Evolutionary conservation across 2,797 vertebrate genomes (phyloP), one percentile per base, ranked within the genome.

Genomic region (Naso thynnoides): DNA sequence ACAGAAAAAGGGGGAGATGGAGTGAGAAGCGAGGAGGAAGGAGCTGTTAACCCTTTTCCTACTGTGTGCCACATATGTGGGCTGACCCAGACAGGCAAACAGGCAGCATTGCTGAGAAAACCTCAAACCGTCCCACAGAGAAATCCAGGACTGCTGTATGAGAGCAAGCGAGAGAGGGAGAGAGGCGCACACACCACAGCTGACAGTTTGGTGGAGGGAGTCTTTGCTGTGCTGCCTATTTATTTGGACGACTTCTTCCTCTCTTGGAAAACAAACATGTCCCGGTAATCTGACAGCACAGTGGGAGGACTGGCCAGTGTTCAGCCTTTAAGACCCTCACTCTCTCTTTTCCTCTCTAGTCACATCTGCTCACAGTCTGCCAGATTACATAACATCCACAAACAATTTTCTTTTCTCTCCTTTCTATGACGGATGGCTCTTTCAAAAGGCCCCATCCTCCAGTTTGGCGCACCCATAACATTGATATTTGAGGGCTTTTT

Each of bases 61-160:
- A 80, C 89, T 90, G 89, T 80, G 90, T 82, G 86, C 92, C 89
- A 90, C 90, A 92, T 86, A 90, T 92, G 91, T 91, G 91, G 91
- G 86, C 86, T 90, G 92, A 91, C 90, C 91, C 91, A 92, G 90
- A 91, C 93, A 89, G 91, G 84, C 91, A 91, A 91, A 89, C 89
- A 88, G 86, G 90, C 89, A 84, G 76, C 87, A 88, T 87, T 84
- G 88, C 91, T 92, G 89, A 89, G 89, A 90, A 92, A 94, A 94
- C 92, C 93, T 91, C 91, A 93, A 90, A 85, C 86, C 88, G 83
- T 82, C 89, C 91, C 89, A 77, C 86, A 91, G 91, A 92, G 86
- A 89, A 90, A 89, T 85, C 82, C 79, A 78, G 68, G 76, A 39
- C 85, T 67, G 84, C 88, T 81, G 78, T 56, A 73, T 5, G 26